A percentile compares a stretch with the other conserved stretches of the same genome.
phyloP scores from a whole-genome alignment of 2,797 vertebrate genomes.

The Myotis myotis region DNA sequence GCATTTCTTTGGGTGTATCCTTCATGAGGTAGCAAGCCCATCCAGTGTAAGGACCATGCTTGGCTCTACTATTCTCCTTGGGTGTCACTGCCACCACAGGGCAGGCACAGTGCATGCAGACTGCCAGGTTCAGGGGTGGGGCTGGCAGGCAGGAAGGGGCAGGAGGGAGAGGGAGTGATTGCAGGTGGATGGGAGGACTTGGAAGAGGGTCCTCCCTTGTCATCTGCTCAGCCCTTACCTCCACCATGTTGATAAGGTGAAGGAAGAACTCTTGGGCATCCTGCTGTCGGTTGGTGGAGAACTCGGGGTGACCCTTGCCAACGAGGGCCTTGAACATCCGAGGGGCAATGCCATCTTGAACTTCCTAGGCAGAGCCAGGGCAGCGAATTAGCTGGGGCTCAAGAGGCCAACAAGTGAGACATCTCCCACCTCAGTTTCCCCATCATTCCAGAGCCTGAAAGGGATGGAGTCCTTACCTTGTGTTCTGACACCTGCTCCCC shows the following conservation, averaged over 20 bases:
- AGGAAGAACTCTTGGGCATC: slow-evolving; percentile 99
- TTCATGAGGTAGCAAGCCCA: not conserved
- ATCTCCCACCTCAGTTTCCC: not conserved
- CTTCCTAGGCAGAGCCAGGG: slow-evolving; percentile 85
- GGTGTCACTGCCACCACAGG: not conserved
- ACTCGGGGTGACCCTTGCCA: slow-evolving; percentile 96
- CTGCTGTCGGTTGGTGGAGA: slow-evolving; percentile 98
- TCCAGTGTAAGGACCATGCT: not conserved
- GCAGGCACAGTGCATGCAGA: not conserved
- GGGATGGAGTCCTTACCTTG: slow-evolving; percentile 82
- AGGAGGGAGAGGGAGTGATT: not conserved
- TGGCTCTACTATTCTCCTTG: not conserved
- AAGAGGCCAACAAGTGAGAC: not conserved
- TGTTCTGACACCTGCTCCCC: slow-evolving; percentile 91
- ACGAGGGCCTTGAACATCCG: slow-evolving; percentile 98
- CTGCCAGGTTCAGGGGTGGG: not conserved
- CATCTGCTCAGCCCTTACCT: slow-evolving; percentile 86
- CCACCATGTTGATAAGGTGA: slow-evolving; percentile 99
- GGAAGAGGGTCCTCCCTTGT: not conserved
- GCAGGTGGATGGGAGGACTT: not conserved
- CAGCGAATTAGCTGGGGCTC: not conserved
- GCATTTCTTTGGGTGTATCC: not conserved
- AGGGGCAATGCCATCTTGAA: slow-evolving; percentile 96
- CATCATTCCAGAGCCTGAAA: not conserved
- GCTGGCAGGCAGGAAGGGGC: not conserved